A percentile compares a stretch with the other conserved stretches of the same genome.
These are phyloP conservation scores for Tetramorium simillimum DNA, from an alignment of 1,140 invertebrate species.

Conservation along the genomic window DNA sequence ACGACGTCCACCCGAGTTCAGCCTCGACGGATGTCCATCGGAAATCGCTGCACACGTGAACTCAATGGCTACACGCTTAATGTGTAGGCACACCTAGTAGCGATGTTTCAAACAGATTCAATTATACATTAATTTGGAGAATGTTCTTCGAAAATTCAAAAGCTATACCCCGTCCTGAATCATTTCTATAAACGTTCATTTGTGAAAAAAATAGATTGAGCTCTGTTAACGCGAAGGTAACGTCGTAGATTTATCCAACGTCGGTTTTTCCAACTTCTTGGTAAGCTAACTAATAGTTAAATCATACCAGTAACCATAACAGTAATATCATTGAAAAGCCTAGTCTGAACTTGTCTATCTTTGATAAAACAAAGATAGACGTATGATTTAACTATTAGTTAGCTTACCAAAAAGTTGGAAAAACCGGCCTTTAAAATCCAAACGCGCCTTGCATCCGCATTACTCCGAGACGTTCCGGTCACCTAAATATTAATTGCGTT, in stretches of 20 bases:
- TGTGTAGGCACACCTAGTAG: neutral
- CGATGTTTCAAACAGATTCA: too few relatives aligned
- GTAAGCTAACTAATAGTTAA: too few relatives aligned
- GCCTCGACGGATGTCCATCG: neutral
- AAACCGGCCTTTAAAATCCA: too few relatives aligned
- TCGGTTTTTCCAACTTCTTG: too few relatives aligned
- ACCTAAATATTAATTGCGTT: neutral
- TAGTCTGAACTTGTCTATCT: too few relatives aligned
- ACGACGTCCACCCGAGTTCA: neutral
- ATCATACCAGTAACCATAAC: too few relatives aligned
- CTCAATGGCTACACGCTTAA: neutral
- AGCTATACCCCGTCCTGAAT: neutral
- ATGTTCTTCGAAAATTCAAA: neutral
- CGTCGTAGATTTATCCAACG: neutral
- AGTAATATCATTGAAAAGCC: too few relatives aligned
- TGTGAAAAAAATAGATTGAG: neutral
- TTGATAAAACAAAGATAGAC: too few relatives aligned
- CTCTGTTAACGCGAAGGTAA: neutral
- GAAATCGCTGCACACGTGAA: neutral
- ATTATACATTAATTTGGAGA: neutral
- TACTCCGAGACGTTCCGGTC: neutral
- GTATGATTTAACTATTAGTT: too few relatives aligned
- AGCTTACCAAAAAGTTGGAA: too few relatives aligned
- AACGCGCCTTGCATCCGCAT: neutral
- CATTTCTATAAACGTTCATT: neutral